Evolutionary conservation across 2,797 vertebrate genomes (phyloP).

Genomic region (Sparidentex hasta): DNA sequence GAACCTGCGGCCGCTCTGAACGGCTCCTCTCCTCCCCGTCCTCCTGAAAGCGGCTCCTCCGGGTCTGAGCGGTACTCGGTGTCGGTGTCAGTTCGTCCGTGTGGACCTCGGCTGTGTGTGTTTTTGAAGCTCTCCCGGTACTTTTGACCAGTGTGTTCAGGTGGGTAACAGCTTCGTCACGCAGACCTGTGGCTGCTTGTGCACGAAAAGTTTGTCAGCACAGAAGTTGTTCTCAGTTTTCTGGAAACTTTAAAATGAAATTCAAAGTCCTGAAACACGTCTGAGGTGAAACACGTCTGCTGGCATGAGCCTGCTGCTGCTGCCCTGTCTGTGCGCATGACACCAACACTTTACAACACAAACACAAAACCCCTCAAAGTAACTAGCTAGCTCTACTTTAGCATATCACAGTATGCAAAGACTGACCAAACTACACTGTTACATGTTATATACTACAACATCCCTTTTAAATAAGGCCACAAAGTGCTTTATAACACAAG

Average conservation of each 20-base stretch:
- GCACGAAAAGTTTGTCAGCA: constrained; percentile 14
- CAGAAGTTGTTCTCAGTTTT: background rate
- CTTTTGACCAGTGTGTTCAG: constrained; percentile 37
- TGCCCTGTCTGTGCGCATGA: background rate
- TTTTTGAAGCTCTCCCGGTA: constrained; percentile 5
- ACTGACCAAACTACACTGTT: too few species aligned
- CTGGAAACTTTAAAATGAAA: background rate
- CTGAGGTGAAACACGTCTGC: background rate
- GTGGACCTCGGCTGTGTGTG: constrained; percentile 7
- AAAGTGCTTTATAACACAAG: background rate
- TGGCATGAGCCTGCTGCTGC: constrained; percentile 4
- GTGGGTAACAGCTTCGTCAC: constrained; percentile 55
- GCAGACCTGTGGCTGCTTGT: constrained; percentile 17
- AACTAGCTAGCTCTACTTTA: too few species aligned
- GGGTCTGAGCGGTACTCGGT: background rate
- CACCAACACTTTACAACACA: too few species aligned
- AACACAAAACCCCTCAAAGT: too few species aligned
- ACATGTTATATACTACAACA: too few species aligned
- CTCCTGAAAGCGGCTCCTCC: too few species aligned
- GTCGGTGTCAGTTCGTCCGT: background rate
- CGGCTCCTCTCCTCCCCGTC: background rate
- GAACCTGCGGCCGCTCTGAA: accelerated
- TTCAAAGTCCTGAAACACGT: background rate
- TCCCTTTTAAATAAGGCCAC: background rate
- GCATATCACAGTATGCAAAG: too few species aligned